Percentiles rank a stretch among this genome's conserved stretches.
Evolutionary conservation across 2,113 vertebrate species (phyloP).

Genomic region (western clawed frog (Xenopus tropicalis)): DNA sequence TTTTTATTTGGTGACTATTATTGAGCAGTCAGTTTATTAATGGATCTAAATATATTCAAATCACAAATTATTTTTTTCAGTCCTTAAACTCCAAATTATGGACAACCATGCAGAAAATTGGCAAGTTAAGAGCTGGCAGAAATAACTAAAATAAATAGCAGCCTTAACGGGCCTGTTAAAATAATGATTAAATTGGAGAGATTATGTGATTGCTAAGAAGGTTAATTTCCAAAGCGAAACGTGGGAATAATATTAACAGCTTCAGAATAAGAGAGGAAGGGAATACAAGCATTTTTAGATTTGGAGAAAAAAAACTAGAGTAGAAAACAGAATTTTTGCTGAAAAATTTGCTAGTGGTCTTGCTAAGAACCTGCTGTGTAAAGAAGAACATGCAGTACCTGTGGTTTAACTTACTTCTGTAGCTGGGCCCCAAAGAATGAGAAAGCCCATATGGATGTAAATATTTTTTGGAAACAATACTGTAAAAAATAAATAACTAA

Average conservation of each 20-base stretch:
- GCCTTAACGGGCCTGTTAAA: neutral
- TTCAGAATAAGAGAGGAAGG: neutral
- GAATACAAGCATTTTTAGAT: no score
- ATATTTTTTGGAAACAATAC: no score
- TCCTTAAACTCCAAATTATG: neutral
- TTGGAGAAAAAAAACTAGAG: no score
- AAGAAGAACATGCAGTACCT: no score
- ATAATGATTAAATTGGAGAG: neutral
- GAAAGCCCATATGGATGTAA: no score
- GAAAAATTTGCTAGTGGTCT: no score
- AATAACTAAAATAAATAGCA: conserved; percentile 2
- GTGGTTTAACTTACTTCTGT: no score
- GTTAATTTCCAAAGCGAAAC: neutral
- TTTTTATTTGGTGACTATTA: neutral
- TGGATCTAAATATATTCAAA: neutral
- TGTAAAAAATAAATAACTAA: no score
- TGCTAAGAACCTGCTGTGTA: no score
- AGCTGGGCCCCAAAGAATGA: no score
- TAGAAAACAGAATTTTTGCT: no score
- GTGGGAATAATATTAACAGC: neutral
- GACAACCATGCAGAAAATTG: neutral
- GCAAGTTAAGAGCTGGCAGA: neutral
- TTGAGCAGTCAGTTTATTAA: neutral
- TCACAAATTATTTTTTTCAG: neutral
- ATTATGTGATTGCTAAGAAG: neutral